A percentile compares a stretch with the other conserved stretches of the same genome.
Conservation (phyloP, 2,113 vertebrate species). For the Ivindomyrus marchei region DNA sequence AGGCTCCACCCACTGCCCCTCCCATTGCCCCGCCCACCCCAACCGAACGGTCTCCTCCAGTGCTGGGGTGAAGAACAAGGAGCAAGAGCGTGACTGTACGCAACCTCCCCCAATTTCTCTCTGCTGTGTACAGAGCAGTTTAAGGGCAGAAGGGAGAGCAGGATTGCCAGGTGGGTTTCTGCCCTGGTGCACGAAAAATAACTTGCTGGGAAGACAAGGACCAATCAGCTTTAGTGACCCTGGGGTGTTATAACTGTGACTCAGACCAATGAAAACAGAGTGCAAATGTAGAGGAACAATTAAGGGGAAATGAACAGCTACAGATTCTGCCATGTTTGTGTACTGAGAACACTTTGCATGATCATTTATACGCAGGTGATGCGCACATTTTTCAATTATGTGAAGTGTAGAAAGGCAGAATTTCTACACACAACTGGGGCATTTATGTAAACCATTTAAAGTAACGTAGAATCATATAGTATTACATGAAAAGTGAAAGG, state of each 20-base stretch:
- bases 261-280: background rate
- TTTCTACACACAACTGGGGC: background rate
- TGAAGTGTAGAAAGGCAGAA: background rate
- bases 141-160: background rate
- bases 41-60: background rate
- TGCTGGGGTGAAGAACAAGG: background rate
- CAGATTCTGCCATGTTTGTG: background rate
- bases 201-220: background rate
- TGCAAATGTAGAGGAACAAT: background rate
- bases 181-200: background rate
- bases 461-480: background rate
- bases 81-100: background rate
- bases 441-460: background rate
- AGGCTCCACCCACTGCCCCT: slow-evolving; percentile 19
- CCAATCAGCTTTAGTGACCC: background rate
- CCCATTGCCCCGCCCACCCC: background rate
- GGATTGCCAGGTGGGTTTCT: background rate
- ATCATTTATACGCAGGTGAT: background rate
- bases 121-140: background rate
- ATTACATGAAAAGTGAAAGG: background rate
- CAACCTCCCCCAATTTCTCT: background rate
- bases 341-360: background rate
- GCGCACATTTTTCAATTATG: background rate
- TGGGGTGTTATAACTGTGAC: background rate
- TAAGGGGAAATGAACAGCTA: background rate